These are phyloP conservation scores for Tringa solitaria DNA, from an alignment of 2,113 vertebrate species.

Conservation along the genomic window DNA sequence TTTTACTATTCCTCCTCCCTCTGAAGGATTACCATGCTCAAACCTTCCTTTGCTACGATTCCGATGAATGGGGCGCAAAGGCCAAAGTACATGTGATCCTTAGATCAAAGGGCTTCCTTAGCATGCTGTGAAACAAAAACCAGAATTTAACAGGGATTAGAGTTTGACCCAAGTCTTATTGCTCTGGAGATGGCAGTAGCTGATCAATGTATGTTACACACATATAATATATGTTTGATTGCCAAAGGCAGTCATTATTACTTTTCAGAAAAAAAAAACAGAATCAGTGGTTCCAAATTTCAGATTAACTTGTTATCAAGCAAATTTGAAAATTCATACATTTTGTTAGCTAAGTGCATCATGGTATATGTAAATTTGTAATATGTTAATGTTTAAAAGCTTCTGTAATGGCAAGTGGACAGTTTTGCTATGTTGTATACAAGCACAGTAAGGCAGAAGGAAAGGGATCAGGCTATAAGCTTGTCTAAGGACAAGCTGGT, in stretches of 20 bases:
- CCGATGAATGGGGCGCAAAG: background rate
- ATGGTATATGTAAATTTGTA: accelerated
- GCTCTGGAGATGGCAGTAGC: background rate
- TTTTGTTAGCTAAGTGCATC: background rate
- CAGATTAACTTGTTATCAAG: background rate
- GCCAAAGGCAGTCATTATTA: background rate
- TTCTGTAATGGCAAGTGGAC: background rate
- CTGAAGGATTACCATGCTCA: background rate
- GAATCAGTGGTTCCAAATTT: background rate
- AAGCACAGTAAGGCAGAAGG: background rate
- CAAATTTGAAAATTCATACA: background rate
- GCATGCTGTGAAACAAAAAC: background rate
- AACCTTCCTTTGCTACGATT: background rate
- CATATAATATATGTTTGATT: background rate
- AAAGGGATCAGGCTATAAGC: background rate
- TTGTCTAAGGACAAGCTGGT: background rate
- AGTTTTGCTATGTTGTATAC: background rate
- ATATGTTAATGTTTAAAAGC: background rate
- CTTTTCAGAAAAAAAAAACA: background rate
- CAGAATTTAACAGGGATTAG: background rate
- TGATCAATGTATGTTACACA: background rate
- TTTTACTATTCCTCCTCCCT: background rate
- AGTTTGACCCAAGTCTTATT: background rate
- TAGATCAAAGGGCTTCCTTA: background rate
- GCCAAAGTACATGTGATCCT: background rate